Conservation (phyloP, 92 coral and sea anemone genomes). For the Epizoanthus illoricatus region DNA sequence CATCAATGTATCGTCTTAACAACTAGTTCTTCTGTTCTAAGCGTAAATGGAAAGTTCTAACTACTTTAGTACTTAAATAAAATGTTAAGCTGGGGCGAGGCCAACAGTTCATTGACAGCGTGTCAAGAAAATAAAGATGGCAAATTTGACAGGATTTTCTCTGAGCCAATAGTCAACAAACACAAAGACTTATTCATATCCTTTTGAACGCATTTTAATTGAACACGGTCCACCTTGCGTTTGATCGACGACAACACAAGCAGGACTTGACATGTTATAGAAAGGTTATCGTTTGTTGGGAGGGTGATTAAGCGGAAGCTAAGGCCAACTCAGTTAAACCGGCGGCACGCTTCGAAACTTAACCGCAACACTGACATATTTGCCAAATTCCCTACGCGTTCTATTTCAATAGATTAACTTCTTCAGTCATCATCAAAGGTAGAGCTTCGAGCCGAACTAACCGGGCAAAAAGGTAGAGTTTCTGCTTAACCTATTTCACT, state of each 20-base stretch:
- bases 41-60: conserved; percentile 13
- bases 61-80: conserved; percentile 6
- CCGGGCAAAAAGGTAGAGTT: too few species aligned
- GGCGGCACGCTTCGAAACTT: conserved; percentile 31
- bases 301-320: conserved; percentile 66
- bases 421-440: background rate
- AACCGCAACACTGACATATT: conserved; percentile 19
- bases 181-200: conserved; percentile 41
- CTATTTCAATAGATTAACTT: background rate
- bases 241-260: background rate
- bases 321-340: conserved; percentile 31
- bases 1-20: conserved; percentile 19
- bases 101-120: conserved; percentile 25
- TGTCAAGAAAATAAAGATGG: conserved; percentile 36
- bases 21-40: background rate
- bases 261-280: background rate
- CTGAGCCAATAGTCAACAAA: conserved; percentile 40
- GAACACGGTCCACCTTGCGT: conserved; percentile 35
- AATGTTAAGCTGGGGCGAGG: conserved; percentile 23
- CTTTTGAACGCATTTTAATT: conserved; percentile 42
- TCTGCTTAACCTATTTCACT: too few species aligned
- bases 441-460: background rate
- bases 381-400: background rate
- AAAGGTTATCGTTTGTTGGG: conserved; percentile 47
- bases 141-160: conserved; percentile 36